Evolutionary conservation across 2,797 vertebrate species (phyloP).

Genomic region (Cetoscarus ocellatus): DNA sequence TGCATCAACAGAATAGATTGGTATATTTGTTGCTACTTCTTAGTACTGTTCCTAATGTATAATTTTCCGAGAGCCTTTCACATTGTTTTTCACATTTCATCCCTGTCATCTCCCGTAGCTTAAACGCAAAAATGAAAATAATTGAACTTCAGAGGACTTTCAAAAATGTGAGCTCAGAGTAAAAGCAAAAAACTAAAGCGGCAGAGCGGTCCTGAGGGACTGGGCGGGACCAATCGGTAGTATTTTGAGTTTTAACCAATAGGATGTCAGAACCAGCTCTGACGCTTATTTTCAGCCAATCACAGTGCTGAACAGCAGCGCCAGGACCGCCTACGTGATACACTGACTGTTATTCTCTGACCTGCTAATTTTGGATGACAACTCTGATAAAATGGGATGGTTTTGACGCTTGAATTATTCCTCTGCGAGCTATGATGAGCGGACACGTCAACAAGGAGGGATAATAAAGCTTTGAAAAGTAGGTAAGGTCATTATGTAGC

Average conservation of each 20-base stretch:
- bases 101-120: too few species aligned
- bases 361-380: conserved; percentile 17
- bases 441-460: conserved; percentile 17
- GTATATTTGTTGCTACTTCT: too few species aligned
- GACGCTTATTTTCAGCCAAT: conserved; percentile 51
- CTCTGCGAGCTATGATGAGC: conserved; percentile 35
- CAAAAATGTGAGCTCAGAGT: background rate
- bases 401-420: background rate
- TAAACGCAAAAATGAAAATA: too few species aligned
- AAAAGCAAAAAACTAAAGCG: background rate
- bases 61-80: too few species aligned
- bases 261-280: rapidly evolving
- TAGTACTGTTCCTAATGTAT: too few species aligned
- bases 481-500: conserved; percentile 39
- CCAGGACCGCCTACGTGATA: background rate
- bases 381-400: conserved; percentile 13
- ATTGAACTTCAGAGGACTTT: background rate
- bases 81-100: too few species aligned
- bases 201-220: background rate
- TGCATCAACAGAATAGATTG: too few species aligned
- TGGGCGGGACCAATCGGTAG: conserved; percentile 4
- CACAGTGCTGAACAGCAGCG: background rate
- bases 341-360: conserved; percentile 9
- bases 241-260: conserved; percentile 51
- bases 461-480: background rate